Conservation (phyloP, 2,888 invertebrate genomes). For the Coecobrya sp. region DNA sequence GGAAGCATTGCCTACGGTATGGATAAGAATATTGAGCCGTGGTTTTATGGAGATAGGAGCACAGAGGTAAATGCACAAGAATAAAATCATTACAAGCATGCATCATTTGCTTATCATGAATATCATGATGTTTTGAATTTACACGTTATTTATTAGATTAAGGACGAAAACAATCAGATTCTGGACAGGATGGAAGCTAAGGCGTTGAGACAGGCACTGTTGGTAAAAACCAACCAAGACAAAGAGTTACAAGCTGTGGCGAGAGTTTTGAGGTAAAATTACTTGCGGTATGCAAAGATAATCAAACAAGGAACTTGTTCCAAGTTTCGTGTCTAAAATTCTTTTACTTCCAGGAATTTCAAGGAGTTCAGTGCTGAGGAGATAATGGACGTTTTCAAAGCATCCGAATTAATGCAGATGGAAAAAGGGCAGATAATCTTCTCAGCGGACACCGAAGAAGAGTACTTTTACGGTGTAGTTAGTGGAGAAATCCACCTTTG, state of each 20-base stretch:
- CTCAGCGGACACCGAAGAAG: constrained; percentile 38
- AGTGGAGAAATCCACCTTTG: constrained; percentile 71
- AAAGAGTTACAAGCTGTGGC: constrained; percentile 56
- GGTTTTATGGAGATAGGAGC: constrained; percentile 72
- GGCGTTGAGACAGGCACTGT: constrained; percentile 4
- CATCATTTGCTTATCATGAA: not conserved
- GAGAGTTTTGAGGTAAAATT: constrained; percentile 58
- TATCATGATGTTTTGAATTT: too few relatives aligned
- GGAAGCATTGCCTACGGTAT: not conserved
- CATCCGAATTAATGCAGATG: constrained; percentile 60
- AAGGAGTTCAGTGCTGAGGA: constrained; percentile 58
- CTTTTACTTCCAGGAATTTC: too few relatives aligned
- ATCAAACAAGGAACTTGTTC: too few relatives aligned
- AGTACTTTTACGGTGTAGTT: constrained; percentile 69
- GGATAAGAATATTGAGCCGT: constrained; percentile 58
- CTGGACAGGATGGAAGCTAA: constrained; percentile 67
- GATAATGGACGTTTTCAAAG: constrained; percentile 69
- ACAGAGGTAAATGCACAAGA: not conserved
- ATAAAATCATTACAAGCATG: not conserved
- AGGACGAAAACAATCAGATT: constrained; percentile 44
- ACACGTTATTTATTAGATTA: not conserved
- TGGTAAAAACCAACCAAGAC: not conserved
- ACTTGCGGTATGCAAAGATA: too few relatives aligned
- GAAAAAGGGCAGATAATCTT: constrained; percentile 48
- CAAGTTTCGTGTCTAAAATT: too few relatives aligned